Evolutionary conservation across 2,113 vertebrate genomes (phyloP), one percentile per base, ranked within the genome.

Genomic region (Sprattus sprattus): DNA sequence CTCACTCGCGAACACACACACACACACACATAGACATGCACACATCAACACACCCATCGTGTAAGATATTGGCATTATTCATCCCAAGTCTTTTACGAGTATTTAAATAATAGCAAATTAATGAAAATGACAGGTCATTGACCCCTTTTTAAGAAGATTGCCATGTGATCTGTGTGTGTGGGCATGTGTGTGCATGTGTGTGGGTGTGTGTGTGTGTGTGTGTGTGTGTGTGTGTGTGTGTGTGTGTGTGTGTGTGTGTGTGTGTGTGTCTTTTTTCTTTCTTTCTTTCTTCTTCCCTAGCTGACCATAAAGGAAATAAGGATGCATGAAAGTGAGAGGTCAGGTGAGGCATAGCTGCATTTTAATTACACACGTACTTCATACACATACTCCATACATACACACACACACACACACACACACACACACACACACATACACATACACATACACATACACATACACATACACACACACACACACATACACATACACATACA

Each of bases 81-180:
- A 78, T 32, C 28, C 10, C 13, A 67, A 28, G n/a, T 67, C 25
- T 67, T 25, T 28, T 9, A 67, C 9, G n/a, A 67, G n/a, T 11
- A 67, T 67, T 67, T 67, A 67, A 81, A 87, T 52, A 50, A 44
- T 32, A 18, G 22, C 82, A 15, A 83, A 50, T 50, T 50, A 83
- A 81, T 82, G 46, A 84, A 81, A 85, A 81, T 83, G 85, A 82
- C 81, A 88, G 89, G 81, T 87, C 49, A 47, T 54, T 86, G 71
- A 87, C 85, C 81, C 83, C 83, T 85, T 82, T 86, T 84, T 85
- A 78, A 64, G 83, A 28, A 85, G 15, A 83, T 20, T 78, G 82
- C 64, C 67, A 39, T 81, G 54, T 39, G 75, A 54, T 84, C 54
- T 57, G 11, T 16, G 8, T 75, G 25, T 32, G 67, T 39, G 67